Percentiles rank a stretch among this genome's conserved stretches.
Conservation (phyloP, 2,797 vertebrate genomes). For the Neoniphon sammara region DNA sequence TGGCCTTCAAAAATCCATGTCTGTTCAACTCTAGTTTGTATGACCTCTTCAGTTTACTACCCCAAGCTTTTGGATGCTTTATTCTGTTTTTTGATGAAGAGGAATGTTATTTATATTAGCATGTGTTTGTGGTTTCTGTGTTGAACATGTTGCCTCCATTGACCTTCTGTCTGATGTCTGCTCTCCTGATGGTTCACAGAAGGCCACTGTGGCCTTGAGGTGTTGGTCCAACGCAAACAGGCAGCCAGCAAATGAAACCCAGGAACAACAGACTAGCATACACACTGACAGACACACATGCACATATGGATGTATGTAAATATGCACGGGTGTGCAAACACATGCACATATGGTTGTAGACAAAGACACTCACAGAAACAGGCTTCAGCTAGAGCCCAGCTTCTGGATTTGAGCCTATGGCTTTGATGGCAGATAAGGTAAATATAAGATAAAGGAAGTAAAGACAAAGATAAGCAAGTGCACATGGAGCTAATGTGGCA, state of each 20-base stretch:
- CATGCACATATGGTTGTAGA: conserved; percentile 21
- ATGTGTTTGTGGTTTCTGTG: conserved; percentile 36
- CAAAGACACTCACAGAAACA: conserved; percentile 18
- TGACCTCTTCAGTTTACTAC: conserved; percentile 1
- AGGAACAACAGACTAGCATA: conserved; percentile 60
- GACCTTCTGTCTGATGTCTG: conserved; percentile 47
- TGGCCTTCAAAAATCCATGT: conserved; percentile 1
- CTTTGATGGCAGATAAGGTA: conserved; percentile 8
- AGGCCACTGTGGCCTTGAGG: conserved; percentile 33
- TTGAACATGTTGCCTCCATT: conserved; percentile 19
- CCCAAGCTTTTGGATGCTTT: not conserved
- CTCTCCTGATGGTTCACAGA: conserved; percentile 44
- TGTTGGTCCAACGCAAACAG: conserved; percentile 74
- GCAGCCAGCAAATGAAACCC: conserved; percentile 40
- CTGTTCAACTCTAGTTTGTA: conserved; percentile 16
- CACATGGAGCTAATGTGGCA: no score
- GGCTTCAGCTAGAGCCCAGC: conserved; percentile 19
- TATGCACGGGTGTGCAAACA: not conserved
- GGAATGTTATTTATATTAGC: conserved; percentile 29
- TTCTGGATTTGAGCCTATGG: conserved; percentile 18
- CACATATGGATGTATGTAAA: conserved; percentile 44
- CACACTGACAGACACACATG: conserved; percentile 22
- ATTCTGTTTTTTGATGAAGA: conserved; percentile 27
- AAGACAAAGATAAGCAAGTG: no score
- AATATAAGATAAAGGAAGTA: no score